phyloP scores from a whole-genome alignment of 1,140 invertebrate genomes.

The Argopecten irradians region DNA sequence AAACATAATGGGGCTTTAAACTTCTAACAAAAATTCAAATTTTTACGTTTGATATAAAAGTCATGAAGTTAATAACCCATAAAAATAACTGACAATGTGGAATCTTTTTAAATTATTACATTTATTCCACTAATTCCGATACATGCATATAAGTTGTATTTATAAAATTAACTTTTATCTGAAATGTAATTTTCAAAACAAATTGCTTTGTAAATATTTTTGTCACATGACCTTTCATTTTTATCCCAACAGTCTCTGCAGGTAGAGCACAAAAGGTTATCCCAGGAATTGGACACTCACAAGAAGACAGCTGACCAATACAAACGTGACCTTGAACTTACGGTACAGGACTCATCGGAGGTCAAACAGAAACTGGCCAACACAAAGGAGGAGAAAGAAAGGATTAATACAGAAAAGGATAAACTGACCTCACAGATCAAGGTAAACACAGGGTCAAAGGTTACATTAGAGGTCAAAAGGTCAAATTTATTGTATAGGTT shows the following conservation, averaged over 20 bases:
- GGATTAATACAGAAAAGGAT: slow-evolving; percentile 58
- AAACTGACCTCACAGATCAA: slow-evolving; percentile 55
- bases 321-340: slow-evolving; percentile 67
- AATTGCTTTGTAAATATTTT: background rate
- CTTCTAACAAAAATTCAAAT: too few species aligned
- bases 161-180: too few species aligned
- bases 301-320: slow-evolving; percentile 50
- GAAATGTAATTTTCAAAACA: too few species aligned
- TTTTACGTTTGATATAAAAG: too few species aligned
- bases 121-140: too few species aligned
- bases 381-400: slow-evolving; percentile 74
- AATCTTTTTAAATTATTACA: too few species aligned
- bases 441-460: slow-evolving; percentile 44
- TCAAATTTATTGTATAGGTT: background rate
- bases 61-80: too few species aligned
- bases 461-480: background rate
- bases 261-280: slow-evolving; percentile 78
- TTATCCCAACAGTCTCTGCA: slow-evolving; percentile 77
- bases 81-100: too few species aligned
- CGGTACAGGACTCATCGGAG: slow-evolving; percentile 76
- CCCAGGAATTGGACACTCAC: slow-evolving; percentile 78
- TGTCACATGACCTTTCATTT: background rate
- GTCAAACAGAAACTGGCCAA: slow-evolving; percentile 76
- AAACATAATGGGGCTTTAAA: too few species aligned
- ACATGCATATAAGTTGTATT: too few species aligned